Evolutionary conservation across 1,140 invertebrate genomes (phyloP).

Genomic region (Brevipalpus yothersi): DNA sequence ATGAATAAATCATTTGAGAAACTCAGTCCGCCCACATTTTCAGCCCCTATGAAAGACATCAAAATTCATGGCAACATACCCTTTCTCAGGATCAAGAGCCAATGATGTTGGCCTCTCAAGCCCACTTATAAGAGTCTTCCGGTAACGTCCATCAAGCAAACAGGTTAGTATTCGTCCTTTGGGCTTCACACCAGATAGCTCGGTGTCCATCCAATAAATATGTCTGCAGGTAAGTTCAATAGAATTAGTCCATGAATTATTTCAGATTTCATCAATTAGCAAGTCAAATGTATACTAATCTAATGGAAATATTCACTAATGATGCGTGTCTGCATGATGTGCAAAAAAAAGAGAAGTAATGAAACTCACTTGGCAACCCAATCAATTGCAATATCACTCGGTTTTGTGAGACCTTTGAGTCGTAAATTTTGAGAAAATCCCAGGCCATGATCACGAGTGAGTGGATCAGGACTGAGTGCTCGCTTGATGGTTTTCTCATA

Average conservation of each 20-base stretch:
- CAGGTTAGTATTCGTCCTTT: constrained; percentile 52
- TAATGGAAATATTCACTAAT: no score
- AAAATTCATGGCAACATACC: constrained; percentile 14
- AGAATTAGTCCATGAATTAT: background rate
- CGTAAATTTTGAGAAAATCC: constrained; percentile 69
- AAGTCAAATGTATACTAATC: no score
- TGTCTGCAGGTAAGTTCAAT: constrained; percentile 30
- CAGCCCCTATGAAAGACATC: background rate
- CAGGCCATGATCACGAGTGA: constrained; percentile 34
- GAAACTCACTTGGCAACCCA: constrained; percentile 41
- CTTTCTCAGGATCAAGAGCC: constrained; percentile 51
- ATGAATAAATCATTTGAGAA: no score
- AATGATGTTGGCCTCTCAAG: constrained; percentile 60
- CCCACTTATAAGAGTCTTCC: constrained; percentile 34
- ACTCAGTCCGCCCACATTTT: background rate
- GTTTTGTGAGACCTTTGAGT: constrained; percentile 37
- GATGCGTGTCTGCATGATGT: background rate
- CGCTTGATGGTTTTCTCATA: constrained; percentile 68
- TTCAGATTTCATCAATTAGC: background rate
- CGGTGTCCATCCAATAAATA: constrained; percentile 77
- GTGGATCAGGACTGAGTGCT: constrained; percentile 47
- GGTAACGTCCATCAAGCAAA: constrained; percentile 65
- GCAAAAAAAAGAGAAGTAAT: background rate
- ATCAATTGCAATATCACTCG: constrained; percentile 60
- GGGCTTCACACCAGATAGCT: constrained; percentile 30